Base-by-base conservation (phyloP, 2,797 vertebrate species). In the Kryptolebias ocellatus region DNA sequence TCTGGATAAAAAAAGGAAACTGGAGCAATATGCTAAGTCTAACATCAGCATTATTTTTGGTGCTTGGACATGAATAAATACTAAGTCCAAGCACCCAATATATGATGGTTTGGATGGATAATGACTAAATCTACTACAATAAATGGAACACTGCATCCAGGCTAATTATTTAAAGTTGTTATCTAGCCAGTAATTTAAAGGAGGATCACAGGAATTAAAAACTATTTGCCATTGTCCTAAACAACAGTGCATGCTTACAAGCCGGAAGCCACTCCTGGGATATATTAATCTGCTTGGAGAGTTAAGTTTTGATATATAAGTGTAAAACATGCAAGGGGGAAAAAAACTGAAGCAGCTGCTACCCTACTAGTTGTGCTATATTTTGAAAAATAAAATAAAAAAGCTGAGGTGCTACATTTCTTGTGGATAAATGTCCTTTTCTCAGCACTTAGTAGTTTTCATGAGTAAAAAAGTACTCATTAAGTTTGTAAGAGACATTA, bases 111-210 rank as follows among this genome's bases (percentile, higher is more conserved):
- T 24, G 20, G 20, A 24, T 24, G 20, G 20, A 24, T 24, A 24
- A 24, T 24, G 20, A 24, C 20, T 24, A 24, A 24, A 24, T 24
- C 20, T 24, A 24, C 20, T 24, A 24, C 20, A 24, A 24, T 24
- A 24, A 24, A 24, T 24, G 20, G 20, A 39, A 76, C 64, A 70
- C 71, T 8, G 16, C 51, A 67, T 61, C 15, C 39, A 31, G 0
- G 0, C 64, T 80, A 58, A 83, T 84, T 87, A 88, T 90, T 83
- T 84, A 70, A 88, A 74, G 64, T 65, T 17, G 54, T 62, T 73
- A 61, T 70, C 78, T 68, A 73, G 68, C 68, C 34, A 4, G 62
- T 58, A 72, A 46, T 70, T 82, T 72, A 79, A 60, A 60, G 59
- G 55, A 57, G 72, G 68, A 83, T 83, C 76, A 80, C 78, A 78